A percentile compares a stretch with the other conserved stretches of the same genome.
Evolutionary conservation across 1,140 invertebrate species (phyloP).

Genomic region (Orchesella cincta): DNA sequence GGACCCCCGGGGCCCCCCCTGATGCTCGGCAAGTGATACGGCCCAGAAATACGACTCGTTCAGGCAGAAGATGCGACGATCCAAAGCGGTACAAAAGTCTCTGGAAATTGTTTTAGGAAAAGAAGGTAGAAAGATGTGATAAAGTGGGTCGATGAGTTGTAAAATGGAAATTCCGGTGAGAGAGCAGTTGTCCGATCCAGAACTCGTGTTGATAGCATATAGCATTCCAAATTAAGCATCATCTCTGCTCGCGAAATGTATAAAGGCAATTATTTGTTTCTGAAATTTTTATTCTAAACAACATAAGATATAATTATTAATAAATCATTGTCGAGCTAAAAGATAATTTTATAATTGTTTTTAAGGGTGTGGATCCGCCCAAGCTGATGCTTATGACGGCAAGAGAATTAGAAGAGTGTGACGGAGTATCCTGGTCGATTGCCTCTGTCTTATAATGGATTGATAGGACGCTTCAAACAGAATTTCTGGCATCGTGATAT

Average conservation of each 20-base stretch:
- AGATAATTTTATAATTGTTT: no score
- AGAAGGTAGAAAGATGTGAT: conserved; percentile 59
- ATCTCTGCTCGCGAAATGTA: conserved; percentile 64
- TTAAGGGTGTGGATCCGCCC: conserved; percentile 50
- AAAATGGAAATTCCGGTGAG: conserved; percentile 62
- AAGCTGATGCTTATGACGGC: conserved; percentile 59
- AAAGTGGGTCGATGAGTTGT: conserved; percentile 67
- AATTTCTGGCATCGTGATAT: conserved; percentile 57
- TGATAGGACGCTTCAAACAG: conserved; percentile 58
- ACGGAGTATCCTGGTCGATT: conserved; percentile 63
- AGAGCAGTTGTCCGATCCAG: conserved; percentile 61
- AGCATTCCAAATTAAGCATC: conserved; percentile 63
- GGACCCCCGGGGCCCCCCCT: not conserved
- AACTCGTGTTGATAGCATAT: conserved; percentile 62
- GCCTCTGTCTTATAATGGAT: conserved; percentile 56
- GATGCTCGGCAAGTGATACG: no score
- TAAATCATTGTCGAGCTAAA: no score
- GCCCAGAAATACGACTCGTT: not conserved
- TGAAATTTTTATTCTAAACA: no score
- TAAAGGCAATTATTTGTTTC: no score
- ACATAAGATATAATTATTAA: no score
- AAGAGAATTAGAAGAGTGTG: conserved; percentile 78
- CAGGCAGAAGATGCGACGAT: not conserved
- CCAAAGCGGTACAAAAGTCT: conserved; percentile 53
- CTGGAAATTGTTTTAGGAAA: conserved; percentile 66